Base-by-base conservation (phyloP, 2,113 vertebrate genomes). In the Chaetura pelagica region DNA sequence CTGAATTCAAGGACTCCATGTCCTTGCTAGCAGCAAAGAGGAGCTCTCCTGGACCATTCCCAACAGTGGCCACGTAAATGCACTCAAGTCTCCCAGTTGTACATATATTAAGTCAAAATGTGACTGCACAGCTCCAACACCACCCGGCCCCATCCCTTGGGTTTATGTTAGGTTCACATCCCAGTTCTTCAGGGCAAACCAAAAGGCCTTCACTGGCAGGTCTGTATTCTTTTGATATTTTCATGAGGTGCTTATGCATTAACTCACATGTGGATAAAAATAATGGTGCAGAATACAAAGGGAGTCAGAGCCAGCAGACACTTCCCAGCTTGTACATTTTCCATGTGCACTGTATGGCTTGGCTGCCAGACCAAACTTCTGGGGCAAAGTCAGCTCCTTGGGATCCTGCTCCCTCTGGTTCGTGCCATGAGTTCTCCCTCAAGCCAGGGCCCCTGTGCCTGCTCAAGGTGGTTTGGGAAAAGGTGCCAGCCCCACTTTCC, bases 11-110 rank as follows among this genome's bases (percentile, higher is more conserved):
- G 55, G 67, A 52, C 12, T 68, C 10, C 23, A 34, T 0, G 3
- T 14, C 23, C 57, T n/a, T 59, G 34, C 49, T 62, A 51, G 29
- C n/a, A 49, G 27, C 32, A 38, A 38, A 27, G 44, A 30, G 27
- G 10, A 82, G 35, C 17, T 71, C 67, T 54, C 67, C 5, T 18
- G 54, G 61, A 23, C 58, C 40, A 2, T 19, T n/a, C 81, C 80
- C 67, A 87, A 2, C 0, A 0, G 44, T 18, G 61, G 46, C 48
- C 61, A 34, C 5, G 24, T 2, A 26, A 87, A 46, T 16, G 34
- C 46, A 57, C 21, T n/a, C 7, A 52, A 32, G 29, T 12, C 8
- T 91, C 44, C 29, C 30, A n/a, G 52, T 2, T 57, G 59, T 13
- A 23, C 15, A 20, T 23, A 4, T 3, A 55, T 24, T 15, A 35